Conservation (phyloP, 2,113 vertebrate genomes). For the Siniperca chuatsi region DNA sequence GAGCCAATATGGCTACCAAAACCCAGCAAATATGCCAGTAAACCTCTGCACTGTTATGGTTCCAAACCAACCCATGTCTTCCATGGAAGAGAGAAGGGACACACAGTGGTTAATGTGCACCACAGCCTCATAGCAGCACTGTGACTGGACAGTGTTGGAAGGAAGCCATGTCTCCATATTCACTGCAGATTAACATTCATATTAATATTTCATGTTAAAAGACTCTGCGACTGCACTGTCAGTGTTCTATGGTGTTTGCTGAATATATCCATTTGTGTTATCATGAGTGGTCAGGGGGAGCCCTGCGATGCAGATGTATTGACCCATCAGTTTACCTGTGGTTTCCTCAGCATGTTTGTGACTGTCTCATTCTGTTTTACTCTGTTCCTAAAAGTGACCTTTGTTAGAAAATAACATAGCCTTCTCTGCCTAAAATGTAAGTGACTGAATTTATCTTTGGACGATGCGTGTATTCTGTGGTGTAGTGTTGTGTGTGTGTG, state of each 20-base stretch:
- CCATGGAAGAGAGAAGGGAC: not conserved
- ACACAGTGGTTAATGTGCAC: not conserved
- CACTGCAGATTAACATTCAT: not conserved
- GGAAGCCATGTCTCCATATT: slow-evolving; percentile 13
- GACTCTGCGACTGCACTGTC: not conserved
- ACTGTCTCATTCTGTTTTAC: slow-evolving; percentile 36
- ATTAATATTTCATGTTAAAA: slow-evolving; percentile 5
- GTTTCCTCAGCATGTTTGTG: slow-evolving; percentile 63
- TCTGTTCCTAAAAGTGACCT: slow-evolving; percentile 33
- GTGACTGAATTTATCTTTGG: slow-evolving; percentile 39
- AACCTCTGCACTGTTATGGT: slow-evolving; percentile 26
- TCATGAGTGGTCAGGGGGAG: not conserved
- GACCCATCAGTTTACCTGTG: not conserved
- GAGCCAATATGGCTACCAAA: not conserved
- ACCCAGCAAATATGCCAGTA: slow-evolving; percentile 13
- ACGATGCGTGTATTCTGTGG: slow-evolving; percentile 30
- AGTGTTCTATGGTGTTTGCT: slow-evolving; percentile 45
- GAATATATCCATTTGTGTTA: slow-evolving; percentile 44
- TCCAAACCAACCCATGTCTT: slow-evolving; percentile 54
- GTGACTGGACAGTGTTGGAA: slow-evolving; percentile 9
- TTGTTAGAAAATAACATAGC: slow-evolving; percentile 27
- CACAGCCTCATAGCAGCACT: slow-evolving; percentile 32
- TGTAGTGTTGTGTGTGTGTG: slow-evolving; percentile 35
- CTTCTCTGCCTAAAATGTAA: slow-evolving; percentile 49
- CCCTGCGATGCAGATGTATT: not conserved